Evolutionary conservation across 2,113 vertebrate species (phyloP).

Genomic region (Phocoena sinus): DNA sequence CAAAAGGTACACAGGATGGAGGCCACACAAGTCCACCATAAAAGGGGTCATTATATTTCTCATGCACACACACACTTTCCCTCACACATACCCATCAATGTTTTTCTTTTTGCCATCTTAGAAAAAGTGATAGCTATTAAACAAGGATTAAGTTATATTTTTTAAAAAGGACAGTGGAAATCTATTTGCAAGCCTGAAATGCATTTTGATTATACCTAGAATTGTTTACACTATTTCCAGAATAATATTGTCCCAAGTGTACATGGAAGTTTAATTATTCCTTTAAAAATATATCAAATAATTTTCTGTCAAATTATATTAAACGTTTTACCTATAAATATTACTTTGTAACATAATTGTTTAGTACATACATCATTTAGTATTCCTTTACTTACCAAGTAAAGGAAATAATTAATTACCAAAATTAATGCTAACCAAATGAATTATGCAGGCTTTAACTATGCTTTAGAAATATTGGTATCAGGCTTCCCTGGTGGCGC

Average conservation of each 20-base stretch:
- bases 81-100: not conserved
- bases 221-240: not conserved
- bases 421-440: slow-evolving; percentile 36
- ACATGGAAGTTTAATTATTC: not conserved
- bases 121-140: not conserved
- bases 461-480: slow-evolving; percentile 22
- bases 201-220: not conserved
- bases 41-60: not conserved
- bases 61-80: not conserved
- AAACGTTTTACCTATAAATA: slow-evolving; percentile 34
- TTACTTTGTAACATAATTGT: not conserved
- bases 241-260: not conserved
- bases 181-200: slow-evolving; percentile 2
- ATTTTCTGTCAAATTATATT: slow-evolving; percentile 16
- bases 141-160: not conserved
- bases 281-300: not conserved
- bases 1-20: not conserved
- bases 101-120: not conserved
- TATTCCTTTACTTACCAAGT: slow-evolving; percentile 12
- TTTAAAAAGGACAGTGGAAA: not conserved
- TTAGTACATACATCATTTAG: slow-evolving; percentile 2
- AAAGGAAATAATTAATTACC: slow-evolving; percentile 45
- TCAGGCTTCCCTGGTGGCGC: not conserved
- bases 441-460: slow-evolving; percentile 39
- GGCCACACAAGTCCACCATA: not conserved